A percentile compares a stretch with the other conserved stretches of the same genome.
phyloP scores from a whole-genome alignment of 1,140 invertebrate species.

The Scaptomyza graminum region DNA sequence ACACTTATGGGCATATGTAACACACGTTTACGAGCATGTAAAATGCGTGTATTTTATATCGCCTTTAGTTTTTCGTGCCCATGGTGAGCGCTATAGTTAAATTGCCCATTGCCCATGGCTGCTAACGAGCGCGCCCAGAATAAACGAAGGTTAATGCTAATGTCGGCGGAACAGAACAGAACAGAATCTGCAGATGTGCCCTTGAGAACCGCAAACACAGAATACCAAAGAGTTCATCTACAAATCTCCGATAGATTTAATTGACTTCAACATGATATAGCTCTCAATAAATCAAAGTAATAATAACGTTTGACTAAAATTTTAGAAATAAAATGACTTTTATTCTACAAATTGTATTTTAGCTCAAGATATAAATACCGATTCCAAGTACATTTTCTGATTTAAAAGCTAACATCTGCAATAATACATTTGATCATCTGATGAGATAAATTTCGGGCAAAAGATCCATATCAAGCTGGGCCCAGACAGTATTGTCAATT shows the following conservation, averaged over 20 bases:
- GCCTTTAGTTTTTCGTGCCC: slow-evolving; percentile 56
- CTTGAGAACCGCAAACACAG: slow-evolving; percentile 1
- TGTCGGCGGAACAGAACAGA: slow-evolving; percentile 24
- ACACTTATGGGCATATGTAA: slow-evolving; percentile 68
- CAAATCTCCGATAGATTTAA: background rate
- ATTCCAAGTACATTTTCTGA: background rate
- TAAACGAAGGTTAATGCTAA: slow-evolving; percentile 42
- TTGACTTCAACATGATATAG: slow-evolving; percentile 4
- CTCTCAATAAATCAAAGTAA: background rate
- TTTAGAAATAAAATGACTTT: background rate
- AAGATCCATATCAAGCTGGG: slow-evolving; percentile 61
- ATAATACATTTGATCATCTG: background rate
- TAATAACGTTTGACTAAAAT: too few species aligned
- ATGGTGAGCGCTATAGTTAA: slow-evolving; percentile 60
- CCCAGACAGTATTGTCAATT: slow-evolving; percentile 63
- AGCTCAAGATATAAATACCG: background rate
- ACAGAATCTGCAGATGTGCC: background rate
- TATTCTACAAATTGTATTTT: background rate
- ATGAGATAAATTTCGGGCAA: background rate
- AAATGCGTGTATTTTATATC: slow-evolving; percentile 80
- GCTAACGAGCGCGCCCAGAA: slow-evolving; percentile 46
- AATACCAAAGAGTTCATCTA: slow-evolving; percentile 6
- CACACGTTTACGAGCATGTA: slow-evolving; percentile 81
- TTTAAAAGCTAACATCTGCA: background rate
- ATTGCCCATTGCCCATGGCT: slow-evolving; percentile 55